Conservation (phyloP, 1,140 invertebrate genomes). For the Ganaspis sp. region DNA sequence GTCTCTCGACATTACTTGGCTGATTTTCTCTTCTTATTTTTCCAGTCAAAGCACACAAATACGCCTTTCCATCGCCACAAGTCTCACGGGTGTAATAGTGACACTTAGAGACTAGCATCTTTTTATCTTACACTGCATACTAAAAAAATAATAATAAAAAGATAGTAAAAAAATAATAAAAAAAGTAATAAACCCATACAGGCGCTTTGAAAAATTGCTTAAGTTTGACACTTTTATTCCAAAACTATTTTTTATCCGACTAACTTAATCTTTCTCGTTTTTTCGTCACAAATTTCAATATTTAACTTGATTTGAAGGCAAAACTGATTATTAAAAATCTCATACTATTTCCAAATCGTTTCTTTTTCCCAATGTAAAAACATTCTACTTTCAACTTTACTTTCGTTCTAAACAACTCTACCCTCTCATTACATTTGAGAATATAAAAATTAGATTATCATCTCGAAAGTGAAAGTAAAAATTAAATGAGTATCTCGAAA, state of each 20-base stretch:
- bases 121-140: constrained; percentile 26
- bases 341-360: too few species aligned
- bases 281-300: too few species aligned
- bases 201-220: neutral
- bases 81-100: constrained; percentile 13
- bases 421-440: too few species aligned
- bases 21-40: constrained; percentile 27
- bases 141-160: constrained; percentile 3
- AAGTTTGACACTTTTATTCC: neutral
- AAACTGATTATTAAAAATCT: too few species aligned
- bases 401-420: too few species aligned
- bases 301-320: too few species aligned
- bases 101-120: constrained; percentile 19
- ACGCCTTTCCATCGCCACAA: constrained; percentile 29
- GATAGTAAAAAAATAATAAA: neutral
- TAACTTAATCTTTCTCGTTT: too few species aligned
- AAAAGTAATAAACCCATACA: neutral
- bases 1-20: constrained; percentile 7
- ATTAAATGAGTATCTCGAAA: too few species aligned
- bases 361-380: too few species aligned
- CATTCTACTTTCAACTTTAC: too few species aligned
- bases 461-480: too few species aligned
- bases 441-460: too few species aligned
- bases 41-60: constrained; percentile 27
- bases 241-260: neutral